Conservation (phyloP, 2,797 vertebrate species). For the Anguilla obscura region DNA sequence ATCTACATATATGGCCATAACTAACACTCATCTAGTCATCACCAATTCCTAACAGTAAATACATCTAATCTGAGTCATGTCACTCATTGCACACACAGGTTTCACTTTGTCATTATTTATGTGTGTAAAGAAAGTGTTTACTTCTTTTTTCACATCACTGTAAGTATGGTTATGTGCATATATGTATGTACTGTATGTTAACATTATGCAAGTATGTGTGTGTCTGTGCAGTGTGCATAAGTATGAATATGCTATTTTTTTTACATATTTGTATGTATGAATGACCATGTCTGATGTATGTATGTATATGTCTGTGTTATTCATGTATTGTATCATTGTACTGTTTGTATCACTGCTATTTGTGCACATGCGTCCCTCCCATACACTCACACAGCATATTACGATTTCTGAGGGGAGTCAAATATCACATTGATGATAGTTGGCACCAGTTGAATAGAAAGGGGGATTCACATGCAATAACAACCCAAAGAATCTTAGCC, state of each 20-base stretch:
- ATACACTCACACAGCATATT: neutral
- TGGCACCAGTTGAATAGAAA: neutral
- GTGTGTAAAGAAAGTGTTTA: neutral
- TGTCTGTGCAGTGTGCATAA: neutral
- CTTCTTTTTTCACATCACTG: neutral
- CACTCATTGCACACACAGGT: neutral
- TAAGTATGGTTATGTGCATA: neutral
- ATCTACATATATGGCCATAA: neutral
- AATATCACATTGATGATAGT: neutral
- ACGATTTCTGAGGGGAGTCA: neutral
- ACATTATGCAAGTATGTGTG: neutral
- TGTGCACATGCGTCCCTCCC: neutral
- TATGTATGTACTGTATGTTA: neutral
- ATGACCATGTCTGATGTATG: neutral
- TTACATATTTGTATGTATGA: neutral
- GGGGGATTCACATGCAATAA: neutral
- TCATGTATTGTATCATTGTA: neutral
- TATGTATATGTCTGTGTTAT: neutral
- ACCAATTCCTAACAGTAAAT: neutral
- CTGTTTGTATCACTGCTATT: neutral
- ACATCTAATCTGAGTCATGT: neutral
- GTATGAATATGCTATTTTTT: no score
- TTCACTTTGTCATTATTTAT: neutral
- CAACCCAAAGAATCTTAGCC: neutral
- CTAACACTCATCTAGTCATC: neutral